Conservation (phyloP, 2,888 invertebrate genomes). For the Scaptomyza cyrtandrae region DNA sequence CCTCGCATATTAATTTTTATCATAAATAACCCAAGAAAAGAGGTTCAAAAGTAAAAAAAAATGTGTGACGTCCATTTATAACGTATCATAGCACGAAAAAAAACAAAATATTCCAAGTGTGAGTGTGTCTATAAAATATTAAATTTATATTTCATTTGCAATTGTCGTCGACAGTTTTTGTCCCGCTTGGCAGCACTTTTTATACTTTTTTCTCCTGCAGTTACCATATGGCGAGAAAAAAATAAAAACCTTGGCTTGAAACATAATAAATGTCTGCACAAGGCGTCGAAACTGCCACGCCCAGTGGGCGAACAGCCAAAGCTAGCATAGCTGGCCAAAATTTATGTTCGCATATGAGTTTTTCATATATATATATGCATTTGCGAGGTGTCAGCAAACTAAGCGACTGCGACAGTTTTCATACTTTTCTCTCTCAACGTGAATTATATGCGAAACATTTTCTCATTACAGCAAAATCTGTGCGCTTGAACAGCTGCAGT, state of each 20-base stretch:
- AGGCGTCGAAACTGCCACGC: slow-evolving; percentile 55
- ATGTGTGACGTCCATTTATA: slow-evolving; percentile 39
- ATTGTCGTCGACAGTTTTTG: slow-evolving; percentile 71
- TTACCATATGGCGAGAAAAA: background rate
- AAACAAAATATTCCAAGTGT: slow-evolving; percentile 31
- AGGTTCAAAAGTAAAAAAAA: slow-evolving; percentile 24
- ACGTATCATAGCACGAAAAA: slow-evolving; percentile 23
- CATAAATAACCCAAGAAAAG: slow-evolving; percentile 65
- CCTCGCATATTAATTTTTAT: slow-evolving; percentile 69
- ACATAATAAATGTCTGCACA: slow-evolving; percentile 70
- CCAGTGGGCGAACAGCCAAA: slow-evolving; percentile 30
- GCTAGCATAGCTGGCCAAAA: slow-evolving; percentile 47
- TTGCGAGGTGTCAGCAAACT: slow-evolving; percentile 68
- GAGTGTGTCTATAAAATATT: slow-evolving; percentile 71
- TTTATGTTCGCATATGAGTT: slow-evolving; percentile 62
- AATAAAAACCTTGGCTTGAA: slow-evolving; percentile 41
- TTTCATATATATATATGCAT: slow-evolving; percentile 52
- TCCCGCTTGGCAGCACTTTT: slow-evolving; percentile 20
- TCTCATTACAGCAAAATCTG: slow-evolving; percentile 37
- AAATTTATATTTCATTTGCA: slow-evolving; percentile 80
- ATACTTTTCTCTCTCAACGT: slow-evolving; percentile 19
- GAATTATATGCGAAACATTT: slow-evolving; percentile 65
- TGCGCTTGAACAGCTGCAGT: slow-evolving; percentile 2
- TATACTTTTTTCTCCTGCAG: background rate
- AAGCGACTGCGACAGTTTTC: slow-evolving; percentile 46